Conservation (phyloP, 2,888 invertebrate species). For the Tenodera sinensis region DNA sequence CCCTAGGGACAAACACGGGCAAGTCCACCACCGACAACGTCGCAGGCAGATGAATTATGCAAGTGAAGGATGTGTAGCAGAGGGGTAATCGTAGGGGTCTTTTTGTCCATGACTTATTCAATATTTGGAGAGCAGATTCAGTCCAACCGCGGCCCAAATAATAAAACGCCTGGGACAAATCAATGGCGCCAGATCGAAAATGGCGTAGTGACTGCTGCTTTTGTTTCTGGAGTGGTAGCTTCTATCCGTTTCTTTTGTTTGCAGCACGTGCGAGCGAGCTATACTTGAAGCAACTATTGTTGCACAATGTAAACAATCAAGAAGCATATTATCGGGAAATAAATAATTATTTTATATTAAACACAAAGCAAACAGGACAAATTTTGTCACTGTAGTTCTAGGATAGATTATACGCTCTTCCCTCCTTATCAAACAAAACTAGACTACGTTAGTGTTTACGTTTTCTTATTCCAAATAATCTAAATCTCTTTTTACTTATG, state of each 20-base stretch:
- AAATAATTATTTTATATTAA: no score
- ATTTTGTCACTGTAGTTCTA: no score
- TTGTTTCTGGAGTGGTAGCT: neutral
- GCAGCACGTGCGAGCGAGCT: no score
- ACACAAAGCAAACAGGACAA: no score
- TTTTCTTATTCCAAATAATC: no score
- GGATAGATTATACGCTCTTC: no score
- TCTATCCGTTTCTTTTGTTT: neutral
- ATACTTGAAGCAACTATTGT: no score
- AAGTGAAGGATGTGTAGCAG: neutral
- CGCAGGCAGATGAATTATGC: neutral
- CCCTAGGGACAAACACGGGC: neutral
- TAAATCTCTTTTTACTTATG: no score
- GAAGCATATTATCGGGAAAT: no score
- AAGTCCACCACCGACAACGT: neutral
- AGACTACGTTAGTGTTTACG: no score
- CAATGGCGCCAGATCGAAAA: neutral
- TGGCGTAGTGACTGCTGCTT: neutral
- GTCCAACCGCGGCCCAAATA: neutral
- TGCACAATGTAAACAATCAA: no score
- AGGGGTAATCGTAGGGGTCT: neutral
- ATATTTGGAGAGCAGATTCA: neutral
- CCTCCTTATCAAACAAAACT: no score
- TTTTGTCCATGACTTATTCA: neutral
- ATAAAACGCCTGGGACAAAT: neutral